Evolutionary conservation across 2,888 invertebrate species (phyloP).

Genomic region (Cephus spinipes): DNA sequence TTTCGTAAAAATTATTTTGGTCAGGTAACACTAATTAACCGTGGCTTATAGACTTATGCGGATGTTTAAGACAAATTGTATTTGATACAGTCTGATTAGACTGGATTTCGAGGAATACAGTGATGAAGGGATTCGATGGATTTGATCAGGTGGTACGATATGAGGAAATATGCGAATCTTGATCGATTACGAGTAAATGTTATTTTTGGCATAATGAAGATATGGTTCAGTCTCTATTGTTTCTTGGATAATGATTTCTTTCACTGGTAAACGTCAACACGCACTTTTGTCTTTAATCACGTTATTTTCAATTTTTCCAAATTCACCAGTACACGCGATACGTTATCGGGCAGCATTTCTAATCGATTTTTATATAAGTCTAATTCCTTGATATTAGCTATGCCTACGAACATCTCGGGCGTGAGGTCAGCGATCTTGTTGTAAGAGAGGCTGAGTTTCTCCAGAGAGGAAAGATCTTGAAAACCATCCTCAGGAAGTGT

Average conservation of each 20-base stretch:
- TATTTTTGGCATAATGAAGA: not conserved
- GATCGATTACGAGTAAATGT: not conserved
- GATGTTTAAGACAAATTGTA: too few species aligned
- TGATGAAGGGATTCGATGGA: not conserved
- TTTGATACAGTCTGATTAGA: not conserved
- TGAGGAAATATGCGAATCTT: not conserved
- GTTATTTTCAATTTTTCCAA: constrained; percentile 13
- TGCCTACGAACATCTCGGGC: constrained; percentile 9
- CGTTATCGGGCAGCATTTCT: constrained; percentile 18
- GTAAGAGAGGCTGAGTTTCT: constrained; percentile 15
- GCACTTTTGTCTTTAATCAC: not conserved
- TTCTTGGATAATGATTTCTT: too few species aligned
- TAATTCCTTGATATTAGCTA: constrained; percentile 11
- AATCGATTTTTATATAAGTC: constrained; percentile 18
- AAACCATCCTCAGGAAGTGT: constrained; percentile 16
- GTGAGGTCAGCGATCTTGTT: constrained; percentile 16
- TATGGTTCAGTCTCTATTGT: too few species aligned
- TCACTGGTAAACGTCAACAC: too few species aligned
- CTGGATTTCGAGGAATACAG: not conserved
- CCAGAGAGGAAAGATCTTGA: constrained; percentile 9
- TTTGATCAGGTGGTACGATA: not conserved
- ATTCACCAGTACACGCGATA: constrained; percentile 1
- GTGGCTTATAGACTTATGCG: not conserved
- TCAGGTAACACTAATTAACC: not conserved
- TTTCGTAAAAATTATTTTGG: not conserved